Conservation (phyloP, 2,113 vertebrate species). For the Hylia prasina region DNA sequence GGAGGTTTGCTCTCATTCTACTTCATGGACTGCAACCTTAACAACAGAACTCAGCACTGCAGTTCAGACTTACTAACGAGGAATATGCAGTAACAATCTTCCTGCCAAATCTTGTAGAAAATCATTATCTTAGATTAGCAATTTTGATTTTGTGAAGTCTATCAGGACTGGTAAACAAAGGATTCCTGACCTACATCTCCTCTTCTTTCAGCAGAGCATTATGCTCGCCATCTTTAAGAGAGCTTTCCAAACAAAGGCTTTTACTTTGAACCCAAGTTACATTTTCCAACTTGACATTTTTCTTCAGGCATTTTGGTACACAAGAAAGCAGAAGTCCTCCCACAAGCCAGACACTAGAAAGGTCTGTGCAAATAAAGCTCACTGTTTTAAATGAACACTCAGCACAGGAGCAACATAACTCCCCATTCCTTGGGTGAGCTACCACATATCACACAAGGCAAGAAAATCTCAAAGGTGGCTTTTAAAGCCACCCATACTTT, state of each 20-base stretch:
- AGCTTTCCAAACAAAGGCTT: background rate
- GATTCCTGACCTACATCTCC: background rate
- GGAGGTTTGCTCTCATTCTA: background rate
- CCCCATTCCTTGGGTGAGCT: accelerated
- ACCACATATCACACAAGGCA: background rate
- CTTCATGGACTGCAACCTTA: background rate
- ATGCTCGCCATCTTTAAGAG: background rate
- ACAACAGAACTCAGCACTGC: background rate
- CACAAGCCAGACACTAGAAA: background rate
- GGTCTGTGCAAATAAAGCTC: background rate
- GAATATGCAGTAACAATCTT: background rate
- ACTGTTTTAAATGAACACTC: background rate
- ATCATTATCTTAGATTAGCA: background rate
- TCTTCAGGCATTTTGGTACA: background rate
- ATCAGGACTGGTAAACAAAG: background rate
- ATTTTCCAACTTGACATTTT: background rate
- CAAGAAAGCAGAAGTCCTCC: background rate
- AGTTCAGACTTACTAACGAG: background rate
- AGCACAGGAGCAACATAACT: background rate
- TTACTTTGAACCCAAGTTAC: background rate
- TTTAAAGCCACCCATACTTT: background rate
- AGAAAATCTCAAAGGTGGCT: background rate
- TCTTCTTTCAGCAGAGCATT: background rate
- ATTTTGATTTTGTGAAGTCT: background rate
- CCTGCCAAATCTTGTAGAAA: background rate